These are phyloP conservation scores for Basileuterus tristriatus DNA, from an alignment of 2,797 vertebrate genomes.

Conservation along the genomic window DNA sequence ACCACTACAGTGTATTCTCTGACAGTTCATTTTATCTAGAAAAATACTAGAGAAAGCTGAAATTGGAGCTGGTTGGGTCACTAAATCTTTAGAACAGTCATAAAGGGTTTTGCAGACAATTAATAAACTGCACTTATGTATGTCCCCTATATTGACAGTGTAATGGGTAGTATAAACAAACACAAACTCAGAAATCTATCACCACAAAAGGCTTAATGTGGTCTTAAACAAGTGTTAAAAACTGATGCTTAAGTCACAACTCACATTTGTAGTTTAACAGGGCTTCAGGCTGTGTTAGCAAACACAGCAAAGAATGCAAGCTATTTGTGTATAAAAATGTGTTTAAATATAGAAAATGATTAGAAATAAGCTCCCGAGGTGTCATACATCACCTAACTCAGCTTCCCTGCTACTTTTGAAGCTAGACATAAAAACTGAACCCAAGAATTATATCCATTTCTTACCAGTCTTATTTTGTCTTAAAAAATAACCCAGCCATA, in stretches of 20 bases:
- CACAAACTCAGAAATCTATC: not conserved
- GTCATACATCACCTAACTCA: not conserved
- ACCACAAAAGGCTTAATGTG: not conserved
- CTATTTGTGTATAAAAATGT: not conserved
- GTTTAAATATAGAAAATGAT: not conserved
- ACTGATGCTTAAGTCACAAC: not conserved
- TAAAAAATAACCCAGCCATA: not conserved
- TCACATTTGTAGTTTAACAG: not conserved
- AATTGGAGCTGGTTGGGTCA: not conserved
- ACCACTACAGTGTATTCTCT: not conserved
- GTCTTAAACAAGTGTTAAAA: not conserved
- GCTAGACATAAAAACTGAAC: not conserved
- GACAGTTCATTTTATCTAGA: not conserved
- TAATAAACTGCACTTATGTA: not conserved
- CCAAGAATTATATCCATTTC: not conserved
- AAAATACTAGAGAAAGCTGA: not conserved
- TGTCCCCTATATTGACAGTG: not conserved
- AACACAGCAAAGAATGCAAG: not conserved
- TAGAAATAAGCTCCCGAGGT: not conserved
- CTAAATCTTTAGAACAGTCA: not conserved
- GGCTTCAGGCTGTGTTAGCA: not conserved
- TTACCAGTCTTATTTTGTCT: not conserved
- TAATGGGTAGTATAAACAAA: not conserved
- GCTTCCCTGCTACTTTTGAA: not conserved
- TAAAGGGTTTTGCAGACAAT: not conserved